Evolutionary conservation across 2,797 vertebrate genomes (phyloP), one percentile per base, ranked within the genome.

Genomic region (Erpetoichthys calabaricus): DNA sequence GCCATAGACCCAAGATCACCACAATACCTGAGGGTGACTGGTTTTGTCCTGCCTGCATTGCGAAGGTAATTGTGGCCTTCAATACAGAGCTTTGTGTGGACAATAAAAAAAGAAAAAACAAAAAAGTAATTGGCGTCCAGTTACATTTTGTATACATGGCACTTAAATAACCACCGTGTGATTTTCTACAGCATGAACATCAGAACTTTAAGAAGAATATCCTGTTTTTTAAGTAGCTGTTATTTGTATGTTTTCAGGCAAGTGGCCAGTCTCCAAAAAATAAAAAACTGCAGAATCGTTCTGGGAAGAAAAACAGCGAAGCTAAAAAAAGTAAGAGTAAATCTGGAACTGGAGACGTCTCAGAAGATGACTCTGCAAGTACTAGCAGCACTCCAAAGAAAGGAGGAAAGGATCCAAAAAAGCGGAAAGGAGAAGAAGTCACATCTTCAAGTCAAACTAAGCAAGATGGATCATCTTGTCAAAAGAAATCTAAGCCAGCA

Each of bases 21-120:
- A 81, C 79, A 61, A 99, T 99, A 68, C 96, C 96, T 1, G 96
- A 99, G 59, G 96, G 96, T 63, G 96, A 99, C 77, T 99, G 96
- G 96, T 99, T 96, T 82, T 99, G 96, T 77, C 96, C 96, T 3
- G 86, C 92, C 67, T 99, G 96, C 83, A 99, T 99, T 73, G 90
- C 94, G 62, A 96, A 97, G 91, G 96, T 98, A 86, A 79, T 57
- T 4, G 1, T 56, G 3, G 58, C 45, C 25, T 42, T 58, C 44
- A 55, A 9, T 60, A 55, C 63, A 56, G 57, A 41, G 50, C 42
- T 8, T 51, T 7, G 47, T 25, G 8, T 44, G 57, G 50, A 52
- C 47, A 44, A 41, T 54, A 54, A 4, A 54, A 10, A 6, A 42
- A 2, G 44, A 54, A 10, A 52, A 53, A 54, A 25, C 25, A 54